A percentile compares a stretch with the other conserved stretches of the same genome.
Conservation (phyloP, 64 coral and sea anemone genomes). For the Cladopsammia gracilis region DNA sequence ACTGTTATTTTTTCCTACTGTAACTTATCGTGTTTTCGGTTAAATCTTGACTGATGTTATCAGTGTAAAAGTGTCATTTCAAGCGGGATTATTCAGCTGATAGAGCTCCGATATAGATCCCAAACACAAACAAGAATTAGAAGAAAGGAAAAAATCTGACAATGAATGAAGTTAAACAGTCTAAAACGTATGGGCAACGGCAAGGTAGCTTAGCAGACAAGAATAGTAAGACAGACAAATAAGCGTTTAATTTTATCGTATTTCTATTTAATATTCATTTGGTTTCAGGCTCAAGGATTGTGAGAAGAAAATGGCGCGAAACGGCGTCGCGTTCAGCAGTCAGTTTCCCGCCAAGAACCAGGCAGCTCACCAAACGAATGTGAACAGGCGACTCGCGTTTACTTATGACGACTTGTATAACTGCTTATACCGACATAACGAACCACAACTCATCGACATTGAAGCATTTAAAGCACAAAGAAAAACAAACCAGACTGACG, state of each 20-base stretch:
- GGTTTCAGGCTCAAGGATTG: slow-evolving; percentile 10
- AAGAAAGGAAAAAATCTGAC: too few species aligned
- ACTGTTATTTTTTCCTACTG: neutral
- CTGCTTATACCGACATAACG: slow-evolving; percentile 43
- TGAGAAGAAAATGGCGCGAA: slow-evolving; percentile 28
- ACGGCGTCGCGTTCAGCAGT: slow-evolving; percentile 1
- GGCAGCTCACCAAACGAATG: neutral
- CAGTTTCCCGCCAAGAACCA: slow-evolving; percentile 44
- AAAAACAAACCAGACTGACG: slow-evolving; percentile 19
- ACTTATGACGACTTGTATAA: slow-evolving; percentile 51
- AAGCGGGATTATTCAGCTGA: neutral
- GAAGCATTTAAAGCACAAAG: slow-evolving; percentile 43
- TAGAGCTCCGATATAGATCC: neutral
- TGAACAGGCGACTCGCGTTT: slow-evolving; percentile 3
- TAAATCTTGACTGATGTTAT: neutral
- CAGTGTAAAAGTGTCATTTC: neutral
- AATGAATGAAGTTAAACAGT: too few species aligned
- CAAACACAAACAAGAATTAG: neutral
- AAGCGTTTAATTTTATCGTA: slow-evolving; percentile 2
- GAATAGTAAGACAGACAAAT: neutral
- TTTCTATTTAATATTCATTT: neutral
- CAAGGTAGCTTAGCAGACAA: too few species aligned
- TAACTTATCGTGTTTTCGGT: slow-evolving; percentile 6
- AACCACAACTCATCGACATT: slow-evolving; percentile 43
- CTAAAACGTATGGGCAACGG: too few species aligned